These are phyloP conservation scores for Deroplatys truncata DNA, from an alignment of 2,888 invertebrate species.

Conservation along the genomic window DNA sequence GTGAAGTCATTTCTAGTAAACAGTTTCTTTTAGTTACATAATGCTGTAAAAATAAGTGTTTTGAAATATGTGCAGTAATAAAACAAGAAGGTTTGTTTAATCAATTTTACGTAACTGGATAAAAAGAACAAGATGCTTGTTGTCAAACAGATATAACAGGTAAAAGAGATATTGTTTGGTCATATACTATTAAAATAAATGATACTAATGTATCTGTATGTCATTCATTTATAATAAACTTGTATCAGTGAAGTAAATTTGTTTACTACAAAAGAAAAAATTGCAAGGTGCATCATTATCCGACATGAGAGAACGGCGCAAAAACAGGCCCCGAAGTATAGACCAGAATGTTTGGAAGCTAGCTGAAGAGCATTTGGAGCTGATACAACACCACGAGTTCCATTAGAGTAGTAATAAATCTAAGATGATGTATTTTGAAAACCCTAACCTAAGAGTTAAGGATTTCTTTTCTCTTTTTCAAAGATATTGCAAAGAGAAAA, in stretches of 20 bases:
- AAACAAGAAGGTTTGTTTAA: too few relatives aligned
- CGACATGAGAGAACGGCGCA: not conserved
- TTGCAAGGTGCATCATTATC: not conserved
- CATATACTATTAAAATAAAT: not conserved
- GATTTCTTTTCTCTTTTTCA: not conserved
- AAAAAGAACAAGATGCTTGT: not conserved
- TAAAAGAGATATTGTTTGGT: not conserved
- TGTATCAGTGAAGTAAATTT: not conserved
- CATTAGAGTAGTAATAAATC: not conserved
- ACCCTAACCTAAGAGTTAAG: not conserved
- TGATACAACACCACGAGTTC: not conserved
- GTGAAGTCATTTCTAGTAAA: not conserved
- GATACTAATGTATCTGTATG: not conserved
- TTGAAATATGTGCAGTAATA: not conserved
- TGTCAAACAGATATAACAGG: not conserved
- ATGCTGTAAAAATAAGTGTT: too few relatives aligned
- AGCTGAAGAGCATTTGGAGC: not conserved
- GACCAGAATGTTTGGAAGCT: not conserved
- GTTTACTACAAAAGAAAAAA: not conserved
- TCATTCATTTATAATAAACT: not conserved
- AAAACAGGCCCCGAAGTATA: not conserved
- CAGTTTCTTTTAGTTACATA: not conserved
- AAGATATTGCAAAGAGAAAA: not conserved
- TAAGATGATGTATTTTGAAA: not conserved
- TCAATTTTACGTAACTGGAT: too few relatives aligned